A percentile compares a stretch with the other conserved stretches of the same genome.
Conservation (phyloP, 2,797 vertebrate genomes). For the Rhinoraja longicauda region DNA sequence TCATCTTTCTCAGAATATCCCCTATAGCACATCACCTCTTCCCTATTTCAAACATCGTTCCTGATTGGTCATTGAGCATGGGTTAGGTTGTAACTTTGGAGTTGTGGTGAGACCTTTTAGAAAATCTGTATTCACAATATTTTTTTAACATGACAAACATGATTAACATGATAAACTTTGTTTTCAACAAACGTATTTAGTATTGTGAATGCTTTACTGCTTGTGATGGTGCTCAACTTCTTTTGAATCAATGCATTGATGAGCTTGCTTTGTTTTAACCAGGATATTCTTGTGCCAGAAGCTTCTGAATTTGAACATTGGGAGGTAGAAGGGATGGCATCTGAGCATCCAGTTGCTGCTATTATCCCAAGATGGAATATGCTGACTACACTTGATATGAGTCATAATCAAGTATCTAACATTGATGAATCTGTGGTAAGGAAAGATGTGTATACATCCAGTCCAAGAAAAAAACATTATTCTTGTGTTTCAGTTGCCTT, state of each 20-base stretch:
- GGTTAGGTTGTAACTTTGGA: background rate
- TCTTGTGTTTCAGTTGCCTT: background rate
- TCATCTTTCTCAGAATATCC: no score
- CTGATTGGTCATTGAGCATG: no score
- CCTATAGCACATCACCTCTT: no score
- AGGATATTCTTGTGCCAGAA: conserved; percentile 88
- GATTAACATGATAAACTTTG: no score
- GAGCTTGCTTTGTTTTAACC: conserved; percentile 43
- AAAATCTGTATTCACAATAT: background rate
- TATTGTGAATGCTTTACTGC: background rate
- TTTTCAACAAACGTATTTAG: background rate
- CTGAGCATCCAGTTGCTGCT: conserved; percentile 74
- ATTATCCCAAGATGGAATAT: conserved; percentile 82
- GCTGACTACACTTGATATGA: conserved; percentile 92
- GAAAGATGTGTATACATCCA: background rate
- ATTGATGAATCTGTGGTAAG: conserved; percentile 84
- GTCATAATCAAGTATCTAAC: conserved; percentile 75
- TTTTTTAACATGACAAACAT: background rate
- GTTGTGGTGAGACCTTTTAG: background rate
- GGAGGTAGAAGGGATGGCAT: conserved; percentile 76
- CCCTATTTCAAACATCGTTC: no score
- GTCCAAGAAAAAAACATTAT: background rate
- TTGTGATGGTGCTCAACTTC: no score
- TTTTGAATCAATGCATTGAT: background rate
- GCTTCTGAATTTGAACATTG: conserved; percentile 86